phyloP scores from a whole-genome alignment of 2,797 vertebrate genomes.

The Rhodeus uyekii region DNA sequence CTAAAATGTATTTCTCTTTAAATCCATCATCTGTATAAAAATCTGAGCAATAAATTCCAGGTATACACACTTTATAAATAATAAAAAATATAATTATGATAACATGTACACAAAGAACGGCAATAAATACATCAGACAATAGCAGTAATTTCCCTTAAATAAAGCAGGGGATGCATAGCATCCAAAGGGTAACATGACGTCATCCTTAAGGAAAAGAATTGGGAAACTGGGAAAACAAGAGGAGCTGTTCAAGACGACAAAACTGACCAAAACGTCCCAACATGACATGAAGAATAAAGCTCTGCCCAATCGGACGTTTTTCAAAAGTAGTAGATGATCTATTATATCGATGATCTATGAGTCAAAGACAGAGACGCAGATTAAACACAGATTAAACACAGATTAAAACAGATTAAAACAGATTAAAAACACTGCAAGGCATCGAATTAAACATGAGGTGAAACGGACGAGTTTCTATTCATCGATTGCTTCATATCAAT shows the following conservation, averaged over 20 bases:
- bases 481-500: background rate
- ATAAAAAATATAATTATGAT: constrained; percentile 63
- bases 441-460: background rate
- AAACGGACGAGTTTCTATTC: too few relatives aligned
- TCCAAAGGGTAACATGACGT: constrained; percentile 58
- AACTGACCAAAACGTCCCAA: background rate
- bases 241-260: constrained; percentile 6
- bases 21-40: constrained; percentile 49
- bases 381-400: too few relatives aligned
- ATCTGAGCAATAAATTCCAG: constrained; percentile 53
- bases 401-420: too few relatives aligned
- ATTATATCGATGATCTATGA: background rate
- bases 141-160: constrained; percentile 69
- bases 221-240: background rate
- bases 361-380: constrained; percentile 14
- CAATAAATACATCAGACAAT: constrained; percentile 77
- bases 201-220: constrained; percentile 34
- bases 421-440: background rate
- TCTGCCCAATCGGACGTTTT: background rate
- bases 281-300: background rate
- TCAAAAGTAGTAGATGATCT: background rate
- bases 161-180: constrained; percentile 73
- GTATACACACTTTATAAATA: constrained; percentile 67
- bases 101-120: constrained; percentile 65
- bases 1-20: constrained; percentile 38